These are phyloP conservation scores for Oophaga sylvatica DNA, from an alignment of 2,797 vertebrate species.

Conservation along the genomic window DNA sequence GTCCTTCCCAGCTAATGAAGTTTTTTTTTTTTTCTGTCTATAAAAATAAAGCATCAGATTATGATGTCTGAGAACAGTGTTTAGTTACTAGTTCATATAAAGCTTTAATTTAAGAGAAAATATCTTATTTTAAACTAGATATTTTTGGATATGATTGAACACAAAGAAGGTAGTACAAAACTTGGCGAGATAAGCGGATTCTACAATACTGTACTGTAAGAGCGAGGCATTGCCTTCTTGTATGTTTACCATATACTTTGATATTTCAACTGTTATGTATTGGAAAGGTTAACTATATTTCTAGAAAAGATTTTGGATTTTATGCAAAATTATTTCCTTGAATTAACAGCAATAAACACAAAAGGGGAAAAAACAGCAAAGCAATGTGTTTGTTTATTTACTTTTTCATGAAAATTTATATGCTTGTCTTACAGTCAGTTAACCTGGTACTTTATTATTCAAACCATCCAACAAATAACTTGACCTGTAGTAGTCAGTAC, in stretches of 20 bases:
- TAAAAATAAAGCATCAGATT: slow-evolving; percentile 69
- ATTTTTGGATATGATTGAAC: slow-evolving; percentile 81
- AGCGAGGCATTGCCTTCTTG: slow-evolving; percentile 82
- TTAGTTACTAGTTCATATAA: slow-evolving; percentile 69
- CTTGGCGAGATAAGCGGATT: slow-evolving; percentile 81
- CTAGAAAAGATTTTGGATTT: slow-evolving; percentile 88
- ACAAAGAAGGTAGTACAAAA: slow-evolving; percentile 73
- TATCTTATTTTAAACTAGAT: slow-evolving; percentile 77
- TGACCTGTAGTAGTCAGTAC: too few relatives aligned
- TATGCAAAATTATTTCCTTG: slow-evolving; percentile 89
- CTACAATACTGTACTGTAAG: slow-evolving; percentile 86
- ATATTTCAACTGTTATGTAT: slow-evolving; percentile 87
- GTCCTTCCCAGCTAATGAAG: slow-evolving; percentile 69
- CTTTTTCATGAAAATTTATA: background rate
- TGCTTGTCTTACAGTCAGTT: background rate
- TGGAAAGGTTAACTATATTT: slow-evolving; percentile 95
- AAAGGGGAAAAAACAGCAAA: slow-evolving; percentile 66
- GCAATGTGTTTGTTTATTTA: slow-evolving; percentile 50
- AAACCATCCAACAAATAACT: too few relatives aligned
- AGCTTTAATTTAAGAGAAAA: slow-evolving; percentile 81
- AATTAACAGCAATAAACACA: slow-evolving; percentile 92
- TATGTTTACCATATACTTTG: slow-evolving; percentile 94
- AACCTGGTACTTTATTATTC: too few relatives aligned
- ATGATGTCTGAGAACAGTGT: slow-evolving; percentile 65
- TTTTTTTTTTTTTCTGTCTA: slow-evolving; percentile 72